Conservation (phyloP, 2,797 vertebrate species). For the Pempheris klunzingeri region DNA sequence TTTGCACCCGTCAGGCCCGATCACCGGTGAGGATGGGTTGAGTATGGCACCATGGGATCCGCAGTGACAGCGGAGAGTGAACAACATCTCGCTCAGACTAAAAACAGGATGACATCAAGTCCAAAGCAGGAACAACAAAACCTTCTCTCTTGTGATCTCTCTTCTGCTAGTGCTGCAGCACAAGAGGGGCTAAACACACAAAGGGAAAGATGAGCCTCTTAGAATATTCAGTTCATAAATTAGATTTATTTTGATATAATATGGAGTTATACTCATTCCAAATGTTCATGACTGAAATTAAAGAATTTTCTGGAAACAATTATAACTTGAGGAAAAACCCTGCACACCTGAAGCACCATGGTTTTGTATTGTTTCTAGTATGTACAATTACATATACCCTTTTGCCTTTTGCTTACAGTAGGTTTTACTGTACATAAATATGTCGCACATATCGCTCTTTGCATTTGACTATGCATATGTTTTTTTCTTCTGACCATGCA, state of each 20-base stretch:
- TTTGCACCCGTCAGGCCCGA: slow-evolving; percentile 80
- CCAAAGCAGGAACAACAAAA: slow-evolving; percentile 44
- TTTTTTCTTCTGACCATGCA: slow-evolving; percentile 45
- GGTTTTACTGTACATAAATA: slow-evolving; percentile 69
- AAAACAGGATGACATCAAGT: slow-evolving; percentile 56
- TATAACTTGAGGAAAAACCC: slow-evolving; percentile 62
- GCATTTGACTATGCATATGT: slow-evolving; percentile 48
- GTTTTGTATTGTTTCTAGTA: slow-evolving; percentile 58
- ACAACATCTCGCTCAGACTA: slow-evolving; percentile 37
- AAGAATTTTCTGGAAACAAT: slow-evolving; percentile 58
- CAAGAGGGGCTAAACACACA: background rate
- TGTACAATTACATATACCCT: slow-evolving; percentile 59
- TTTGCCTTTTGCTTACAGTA: slow-evolving; percentile 62
- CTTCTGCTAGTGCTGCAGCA: slow-evolving; percentile 1
- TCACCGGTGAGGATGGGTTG: slow-evolving; percentile 58
- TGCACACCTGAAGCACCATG: slow-evolving; percentile 78
- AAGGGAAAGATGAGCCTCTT: slow-evolving; percentile 13
- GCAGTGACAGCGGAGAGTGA: slow-evolving; percentile 69
- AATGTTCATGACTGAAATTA: slow-evolving; percentile 51
- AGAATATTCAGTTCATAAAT: slow-evolving; percentile 66
- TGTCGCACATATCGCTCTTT: slow-evolving; percentile 40
- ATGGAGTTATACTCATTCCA: slow-evolving; percentile 63
- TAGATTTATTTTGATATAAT: slow-evolving; percentile 74
- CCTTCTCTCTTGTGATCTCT: slow-evolving; percentile 13
- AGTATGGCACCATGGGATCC: slow-evolving; percentile 70